Evolutionary conservation across 1,140 invertebrate genomes (phyloP).

Genomic region (Dreissena polymorpha): DNA sequence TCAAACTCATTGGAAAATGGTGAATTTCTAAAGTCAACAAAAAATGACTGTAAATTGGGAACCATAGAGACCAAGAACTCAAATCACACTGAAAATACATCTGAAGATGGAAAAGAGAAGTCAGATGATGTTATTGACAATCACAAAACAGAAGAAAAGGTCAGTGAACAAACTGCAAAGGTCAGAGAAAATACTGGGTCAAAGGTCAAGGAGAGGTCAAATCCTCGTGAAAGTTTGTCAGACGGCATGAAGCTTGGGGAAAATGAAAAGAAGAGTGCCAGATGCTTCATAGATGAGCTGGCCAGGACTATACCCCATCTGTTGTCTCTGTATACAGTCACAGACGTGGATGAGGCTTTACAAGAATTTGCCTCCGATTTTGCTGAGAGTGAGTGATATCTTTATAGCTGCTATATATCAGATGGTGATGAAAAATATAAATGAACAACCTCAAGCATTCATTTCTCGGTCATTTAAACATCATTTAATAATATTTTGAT

Average conservation of each 20-base stretch:
- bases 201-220: background rate
- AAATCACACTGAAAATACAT: no score
- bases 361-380: conserved; percentile 95
- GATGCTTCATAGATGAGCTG: conserved; percentile 87
- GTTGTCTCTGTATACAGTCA: conserved; percentile 86
- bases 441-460: no score
- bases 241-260: conserved; percentile 46
- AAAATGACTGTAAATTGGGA: no score
- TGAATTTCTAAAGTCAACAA: no score
- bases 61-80: no score
- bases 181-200: background rate
- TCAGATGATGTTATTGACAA: background rate
- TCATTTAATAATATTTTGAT: no score
- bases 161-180: conserved; percentile 2
- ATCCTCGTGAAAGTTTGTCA: conserved; percentile 21
- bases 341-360: conserved; percentile 92
- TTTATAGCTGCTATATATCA: background rate
- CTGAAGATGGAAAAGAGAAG: no score
- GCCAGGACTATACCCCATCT: conserved; percentile 87
- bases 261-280: conserved; percentile 86
- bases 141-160: background rate
- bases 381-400: conserved; percentile 86
- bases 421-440: background rate
- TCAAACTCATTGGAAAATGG: no score
- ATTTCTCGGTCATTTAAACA: no score